Conservation (phyloP, 2,797 vertebrate genomes). For the Thunnus albacares region DNA sequence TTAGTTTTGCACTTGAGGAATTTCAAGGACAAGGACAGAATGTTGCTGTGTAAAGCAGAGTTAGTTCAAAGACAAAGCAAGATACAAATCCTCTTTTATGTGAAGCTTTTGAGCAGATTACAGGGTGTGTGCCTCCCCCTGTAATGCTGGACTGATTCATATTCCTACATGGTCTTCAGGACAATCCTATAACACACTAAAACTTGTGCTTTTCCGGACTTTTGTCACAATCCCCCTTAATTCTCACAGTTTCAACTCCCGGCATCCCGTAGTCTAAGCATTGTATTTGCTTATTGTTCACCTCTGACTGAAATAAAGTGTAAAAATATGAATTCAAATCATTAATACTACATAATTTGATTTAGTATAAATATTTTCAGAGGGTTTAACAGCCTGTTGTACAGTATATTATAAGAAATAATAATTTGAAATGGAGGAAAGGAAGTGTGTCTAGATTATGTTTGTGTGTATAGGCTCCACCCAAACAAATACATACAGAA, state of each 20-base stretch:
- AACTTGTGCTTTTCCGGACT: not conserved
- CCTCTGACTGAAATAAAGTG: not conserved
- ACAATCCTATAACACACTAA: not conserved
- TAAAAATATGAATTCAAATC: not conserved
- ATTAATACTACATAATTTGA: not conserved
- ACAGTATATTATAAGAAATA: not conserved
- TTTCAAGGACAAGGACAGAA: slow-evolving; percentile 43
- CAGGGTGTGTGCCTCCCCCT: slow-evolving; percentile 2
- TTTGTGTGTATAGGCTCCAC: not conserved
- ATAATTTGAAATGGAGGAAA: not conserved
- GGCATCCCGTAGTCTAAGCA: not conserved
- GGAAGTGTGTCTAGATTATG: not conserved
- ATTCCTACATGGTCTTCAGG: slow-evolving; percentile 2
- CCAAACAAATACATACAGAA: slow-evolving; percentile 3
- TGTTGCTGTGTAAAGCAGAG: slow-evolving; percentile 10
- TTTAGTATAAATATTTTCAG: not conserved
- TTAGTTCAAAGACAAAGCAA: slow-evolving; percentile 32
- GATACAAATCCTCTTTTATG: slow-evolving; percentile 50
- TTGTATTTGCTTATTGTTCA: not conserved
- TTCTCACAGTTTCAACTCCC: not conserved
- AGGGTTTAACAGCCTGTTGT: not conserved
- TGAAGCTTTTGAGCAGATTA: slow-evolving; percentile 43
- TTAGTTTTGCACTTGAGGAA: slow-evolving; percentile 25
- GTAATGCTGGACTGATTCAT: slow-evolving; percentile 16
- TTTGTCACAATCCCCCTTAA: not conserved